These are phyloP conservation scores for Diabrotica undecimpunctata DNA, from an alignment of 1,140 invertebrate genomes.

Conservation along the genomic window DNA sequence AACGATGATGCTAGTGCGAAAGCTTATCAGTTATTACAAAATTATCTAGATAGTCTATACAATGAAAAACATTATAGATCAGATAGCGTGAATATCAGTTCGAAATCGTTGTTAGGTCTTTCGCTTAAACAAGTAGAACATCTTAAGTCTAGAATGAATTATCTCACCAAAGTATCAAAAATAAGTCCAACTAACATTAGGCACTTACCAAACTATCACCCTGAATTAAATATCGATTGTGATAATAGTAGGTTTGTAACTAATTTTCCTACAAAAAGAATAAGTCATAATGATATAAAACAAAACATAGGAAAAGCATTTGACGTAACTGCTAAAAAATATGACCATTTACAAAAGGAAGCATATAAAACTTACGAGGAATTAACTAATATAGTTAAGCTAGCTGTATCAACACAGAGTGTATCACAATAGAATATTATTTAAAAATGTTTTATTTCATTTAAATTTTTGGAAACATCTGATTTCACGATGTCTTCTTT, in stretches of 20 bases:
- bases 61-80: neutral
- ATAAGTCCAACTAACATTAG: no score
- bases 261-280: no score
- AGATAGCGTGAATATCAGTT: conserved; percentile 15
- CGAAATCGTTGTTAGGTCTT: conserved; percentile 24
- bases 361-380: conserved; percentile 32
- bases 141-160: conserved; percentile 26
- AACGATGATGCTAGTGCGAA: neutral
- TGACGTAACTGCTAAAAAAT: conserved; percentile 24
- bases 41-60: neutral
- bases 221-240: no score
- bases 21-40: conserved; percentile 1
- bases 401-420: conserved; percentile 20
- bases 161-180: conserved; percentile 17
- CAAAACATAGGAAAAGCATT: conserved; percentile 27
- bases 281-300: neutral
- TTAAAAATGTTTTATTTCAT: neutral
- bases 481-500: neutral
- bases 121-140: conserved; percentile 27
- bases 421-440: conserved; percentile 9
- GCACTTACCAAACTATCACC: no score
- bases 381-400: conserved; percentile 28
- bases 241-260: no score
- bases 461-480: neutral
- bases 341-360: conserved; percentile 30